phyloP scores from a whole-genome alignment of 2,113 vertebrate genomes.

The Gnathonemus echidnorhynchus region DNA sequence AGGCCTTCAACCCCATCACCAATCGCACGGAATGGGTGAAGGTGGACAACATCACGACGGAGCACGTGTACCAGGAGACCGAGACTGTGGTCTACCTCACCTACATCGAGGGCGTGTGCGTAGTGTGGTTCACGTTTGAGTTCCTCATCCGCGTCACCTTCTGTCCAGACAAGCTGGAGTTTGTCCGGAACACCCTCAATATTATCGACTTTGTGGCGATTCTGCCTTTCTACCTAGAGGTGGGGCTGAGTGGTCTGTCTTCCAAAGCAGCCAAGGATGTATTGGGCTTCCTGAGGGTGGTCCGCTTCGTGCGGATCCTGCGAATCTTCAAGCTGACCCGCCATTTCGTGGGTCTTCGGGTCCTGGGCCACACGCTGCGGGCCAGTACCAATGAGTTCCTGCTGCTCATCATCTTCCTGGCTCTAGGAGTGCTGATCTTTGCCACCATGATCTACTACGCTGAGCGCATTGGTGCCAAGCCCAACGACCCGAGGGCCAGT shows the following conservation, averaged over 20 bases:
- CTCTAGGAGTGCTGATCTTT: constrained; percentile 82
- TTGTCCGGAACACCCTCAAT: constrained; percentile 83
- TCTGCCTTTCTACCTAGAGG: constrained; percentile 85
- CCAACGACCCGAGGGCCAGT: constrained; percentile 81
- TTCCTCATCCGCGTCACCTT: constrained; percentile 83
- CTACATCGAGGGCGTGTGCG: constrained; percentile 85
- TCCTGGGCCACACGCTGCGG: constrained; percentile 80
- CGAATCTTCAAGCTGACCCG: constrained; percentile 88
- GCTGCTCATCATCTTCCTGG: constrained; percentile 87
- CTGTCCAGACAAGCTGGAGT: constrained; percentile 84
- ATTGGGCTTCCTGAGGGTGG: constrained; percentile 79
- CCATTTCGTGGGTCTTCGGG: constrained; percentile 79
- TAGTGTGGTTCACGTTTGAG: constrained; percentile 88
- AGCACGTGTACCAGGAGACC: constrained; percentile 71
- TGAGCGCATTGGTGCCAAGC: constrained; percentile 80
- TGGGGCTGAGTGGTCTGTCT: constrained; percentile 79
- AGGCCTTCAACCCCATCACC: constrained; percentile 83
- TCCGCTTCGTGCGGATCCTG: constrained; percentile 82
- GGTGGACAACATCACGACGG: constrained; percentile 67
- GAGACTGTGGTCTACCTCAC: constrained; percentile 83
- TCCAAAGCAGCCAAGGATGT: constrained; percentile 87
- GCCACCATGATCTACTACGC: constrained; percentile 93
- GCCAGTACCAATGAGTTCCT: constrained; percentile 87
- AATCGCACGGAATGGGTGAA: constrained; percentile 78
- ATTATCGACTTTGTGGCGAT: constrained; percentile 90